Percentiles rank a stretch among this genome's conserved stretches.
Evolutionary conservation across 2,797 vertebrate species (phyloP).

Genomic region (Microhierax caerulescens): DNA sequence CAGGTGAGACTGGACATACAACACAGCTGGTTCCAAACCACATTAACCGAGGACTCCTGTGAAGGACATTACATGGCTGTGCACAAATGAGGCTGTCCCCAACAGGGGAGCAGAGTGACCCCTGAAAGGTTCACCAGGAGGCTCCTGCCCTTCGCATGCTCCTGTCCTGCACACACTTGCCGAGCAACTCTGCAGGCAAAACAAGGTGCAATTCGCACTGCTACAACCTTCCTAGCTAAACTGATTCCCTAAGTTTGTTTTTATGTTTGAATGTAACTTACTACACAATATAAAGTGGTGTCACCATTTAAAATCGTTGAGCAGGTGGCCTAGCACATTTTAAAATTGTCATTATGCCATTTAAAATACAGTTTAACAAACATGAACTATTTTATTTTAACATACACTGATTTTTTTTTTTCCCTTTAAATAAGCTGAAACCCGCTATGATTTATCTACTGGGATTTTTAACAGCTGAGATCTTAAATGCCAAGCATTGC

Average conservation of each 20-base stretch:
- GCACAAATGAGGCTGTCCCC: neutral
- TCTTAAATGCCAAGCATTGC: neutral
- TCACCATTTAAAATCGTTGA: neutral
- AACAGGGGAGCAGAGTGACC: rapidly evolving
- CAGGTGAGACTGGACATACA: neutral
- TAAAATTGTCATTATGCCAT: neutral
- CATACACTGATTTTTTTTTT: too few species aligned
- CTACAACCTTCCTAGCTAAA: neutral
- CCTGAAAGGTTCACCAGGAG: neutral
- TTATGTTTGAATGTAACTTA: neutral
- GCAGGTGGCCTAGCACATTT: neutral
- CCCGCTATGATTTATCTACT: neutral
- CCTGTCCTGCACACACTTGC: neutral
- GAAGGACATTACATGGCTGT: rapidly evolving
- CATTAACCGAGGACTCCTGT: rapidly evolving
- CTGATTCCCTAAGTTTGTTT: neutral
- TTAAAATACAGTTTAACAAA: neutral
- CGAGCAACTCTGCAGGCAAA: neutral
- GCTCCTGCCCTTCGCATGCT: neutral
- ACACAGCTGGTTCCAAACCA: too few species aligned
- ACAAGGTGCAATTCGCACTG: rapidly evolving
- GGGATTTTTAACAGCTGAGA: neutral
- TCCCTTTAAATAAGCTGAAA: neutral
- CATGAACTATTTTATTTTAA: neutral
- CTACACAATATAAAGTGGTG: neutral